Evolutionary conservation across 2,797 vertebrate genomes (phyloP), one percentile per base, ranked within the genome.

Genomic region (Coreius guichenoti): DNA sequence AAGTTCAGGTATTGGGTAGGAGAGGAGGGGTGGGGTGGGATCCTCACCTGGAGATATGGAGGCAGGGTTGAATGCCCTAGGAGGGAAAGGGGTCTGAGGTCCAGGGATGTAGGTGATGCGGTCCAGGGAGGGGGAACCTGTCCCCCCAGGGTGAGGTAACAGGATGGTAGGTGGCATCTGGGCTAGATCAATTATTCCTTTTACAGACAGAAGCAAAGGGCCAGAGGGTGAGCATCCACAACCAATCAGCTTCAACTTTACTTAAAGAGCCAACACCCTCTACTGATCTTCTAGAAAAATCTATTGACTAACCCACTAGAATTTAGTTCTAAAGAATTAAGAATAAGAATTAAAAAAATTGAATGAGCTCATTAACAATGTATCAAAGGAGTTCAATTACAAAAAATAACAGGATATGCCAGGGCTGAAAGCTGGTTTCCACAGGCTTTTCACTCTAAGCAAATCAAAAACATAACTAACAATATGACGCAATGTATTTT

Each of bases 121-220:
- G 92, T 99, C 98, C 98, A 99, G 96, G 91, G 96, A 97, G 88
- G 98, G 97, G 89, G 97, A 96, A 94, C 96, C 97, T 86, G 98
- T 96, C 91, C 97, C 98, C 93, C 97, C 98, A 85, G 97, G 97
- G 91, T 99, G 98, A 97, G 98, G 97, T 95, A 99, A 98, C 95
- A 99, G 94, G 95, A 99, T 98, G 92, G 98, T 96, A 93, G 98
- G 97, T 93, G 98, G 97, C 98, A 99, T 99, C 93, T 98, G 98
- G 94, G 97, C 98, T 96, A 99, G 95, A 95, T 99, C 98, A 95
- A 99, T 99, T 92, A 99, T 99, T 94, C 98, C 98, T 99, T 96
- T 95, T 96, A 94, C 95, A 96, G 95, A 96, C 96, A 96, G 96
- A 96, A 96, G 95, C 95, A 96, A 96, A 96, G 95, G 95, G 95